phyloP scores from a whole-genome alignment of 37 sponge, comb jelly and placozoan genomes.

The Tethya wilhelma region DNA sequence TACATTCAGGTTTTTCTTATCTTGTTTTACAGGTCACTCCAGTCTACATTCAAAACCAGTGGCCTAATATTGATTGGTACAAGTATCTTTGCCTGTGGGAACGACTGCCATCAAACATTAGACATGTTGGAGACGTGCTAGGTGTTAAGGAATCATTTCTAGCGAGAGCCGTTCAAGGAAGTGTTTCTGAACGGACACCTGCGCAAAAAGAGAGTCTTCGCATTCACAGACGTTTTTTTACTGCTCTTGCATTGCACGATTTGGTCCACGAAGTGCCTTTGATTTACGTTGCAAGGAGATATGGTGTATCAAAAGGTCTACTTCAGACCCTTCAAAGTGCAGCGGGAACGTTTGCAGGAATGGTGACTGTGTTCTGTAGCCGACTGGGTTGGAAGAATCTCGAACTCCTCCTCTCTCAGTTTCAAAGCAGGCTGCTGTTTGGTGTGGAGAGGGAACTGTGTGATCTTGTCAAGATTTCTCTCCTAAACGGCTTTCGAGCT shows the following conservation, averaged over 20 bases:
- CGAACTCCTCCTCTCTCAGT: conserved; percentile 92
- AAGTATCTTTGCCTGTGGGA: conserved; percentile 81
- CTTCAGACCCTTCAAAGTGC: conserved; percentile 94
- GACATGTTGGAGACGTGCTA: conserved; percentile 83
- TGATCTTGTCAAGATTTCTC: conserved; percentile 88
- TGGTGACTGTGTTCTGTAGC: conserved; percentile 95
- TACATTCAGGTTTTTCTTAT: too few species aligned
- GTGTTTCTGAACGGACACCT: conserved; percentile 49
- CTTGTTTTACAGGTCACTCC: conserved; percentile 86
- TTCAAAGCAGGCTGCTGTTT: conserved; percentile 92
- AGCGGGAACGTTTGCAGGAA: conserved; percentile 96
- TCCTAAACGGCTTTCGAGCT: conserved; percentile 89
- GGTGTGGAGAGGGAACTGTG: conserved; percentile 94
- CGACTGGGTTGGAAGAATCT: conserved; percentile 90
- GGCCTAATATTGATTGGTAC: conserved; percentile 93
- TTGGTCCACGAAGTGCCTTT: conserved; percentile 91
- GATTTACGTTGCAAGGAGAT: conserved; percentile 72
- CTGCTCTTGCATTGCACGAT: conserved; percentile 91
- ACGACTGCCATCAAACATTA: conserved; percentile 78
- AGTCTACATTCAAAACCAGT: conserved; percentile 86
- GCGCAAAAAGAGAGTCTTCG: conserved; percentile 52
- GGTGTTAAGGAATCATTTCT: conserved; percentile 93
- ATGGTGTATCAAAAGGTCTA: conserved; percentile 83
- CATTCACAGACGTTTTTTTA: conserved; percentile 87
- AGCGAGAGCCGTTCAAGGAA: conserved; percentile 73